Base-by-base conservation (phyloP, 2,888 invertebrate genomes). In the Agriopis marginaria region DNA sequence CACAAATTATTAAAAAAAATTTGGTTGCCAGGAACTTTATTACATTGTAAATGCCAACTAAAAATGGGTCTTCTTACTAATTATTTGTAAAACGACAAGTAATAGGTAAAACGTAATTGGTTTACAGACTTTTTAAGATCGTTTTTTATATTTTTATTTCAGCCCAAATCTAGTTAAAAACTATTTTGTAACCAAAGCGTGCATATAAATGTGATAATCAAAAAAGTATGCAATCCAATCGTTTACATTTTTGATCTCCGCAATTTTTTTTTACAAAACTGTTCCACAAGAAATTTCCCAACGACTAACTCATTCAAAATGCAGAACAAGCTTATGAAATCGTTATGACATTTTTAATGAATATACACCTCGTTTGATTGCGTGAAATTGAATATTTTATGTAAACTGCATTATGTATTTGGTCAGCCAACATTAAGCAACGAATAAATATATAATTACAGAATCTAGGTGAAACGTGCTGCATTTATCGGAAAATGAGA, bases 221-320 rank as follows among this genome's bases (percentile, higher is more conserved):
- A 23, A 23, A 23, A 23, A 23, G 17, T 23, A 32, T 32, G 5
- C 12, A 55, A 7, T 45, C 44, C 44, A 58, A 58, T 23, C 23
- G 8, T 44, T 23, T 23, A 17, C 14, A 54, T 39, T 54, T 39
- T 32, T 32, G 53, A 39, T 54, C 12, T 0, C n/a, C 3, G 40
- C 44, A 11, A 23, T 4, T 9, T 17, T 9, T 17, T 45, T 58
- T 58, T 58, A 42, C 42, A 40, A 61, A 61, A 61, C 14, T 11
- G 51, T 58, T 60, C 32, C 10, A 61, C 44, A 39, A 59, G 45
- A 66, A 66, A 66, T 73, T 71, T 68, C 71, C 44, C 47, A 74
- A 74, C 39, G 53, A 7, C 50, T 56, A 56, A 0, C 63, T 74
- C 66, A 75, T 76, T 73, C 75, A 76, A 76, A 75, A 76, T 76